A percentile compares a stretch with the other conserved stretches of the same genome.
phyloP scores from a whole-genome alignment of 2,797 vertebrate species.

The Intellagama lesueurii region DNA sequence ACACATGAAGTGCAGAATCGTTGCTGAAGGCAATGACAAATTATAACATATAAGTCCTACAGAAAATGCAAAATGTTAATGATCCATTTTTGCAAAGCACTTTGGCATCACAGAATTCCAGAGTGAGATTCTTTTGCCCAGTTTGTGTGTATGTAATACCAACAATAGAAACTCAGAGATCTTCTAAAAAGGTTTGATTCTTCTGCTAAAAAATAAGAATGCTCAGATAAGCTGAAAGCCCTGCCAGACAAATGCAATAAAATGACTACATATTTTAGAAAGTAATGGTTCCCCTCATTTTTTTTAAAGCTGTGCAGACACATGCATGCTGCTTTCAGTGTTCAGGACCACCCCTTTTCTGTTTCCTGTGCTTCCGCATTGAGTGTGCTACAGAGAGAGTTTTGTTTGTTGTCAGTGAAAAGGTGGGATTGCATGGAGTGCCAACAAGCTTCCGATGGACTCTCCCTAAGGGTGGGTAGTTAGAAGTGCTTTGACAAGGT shows the following conservation, averaged over 20 bases:
- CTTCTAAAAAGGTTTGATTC: background rate
- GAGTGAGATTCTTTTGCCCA: background rate
- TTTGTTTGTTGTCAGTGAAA: slow-evolving; percentile 70
- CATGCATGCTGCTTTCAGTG: background rate
- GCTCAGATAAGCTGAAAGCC: background rate
- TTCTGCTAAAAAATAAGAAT: slow-evolving; percentile 4
- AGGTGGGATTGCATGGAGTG: slow-evolving; percentile 76
- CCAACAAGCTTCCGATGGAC: slow-evolving; percentile 76
- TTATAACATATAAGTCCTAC: background rate
- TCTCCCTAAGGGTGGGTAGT: slow-evolving; percentile 83
- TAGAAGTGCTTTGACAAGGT: slow-evolving; percentile 88
- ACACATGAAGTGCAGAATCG: background rate
- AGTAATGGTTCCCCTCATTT: background rate
- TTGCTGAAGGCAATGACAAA: slow-evolving; percentile 21
- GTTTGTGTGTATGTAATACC: background rate
- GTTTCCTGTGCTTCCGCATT: slow-evolving; percentile 58
- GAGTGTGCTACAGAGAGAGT: slow-evolving; percentile 54
- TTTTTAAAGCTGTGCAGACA: background rate
- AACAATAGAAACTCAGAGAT: background rate
- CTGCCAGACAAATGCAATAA: background rate
- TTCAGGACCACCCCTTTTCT: slow-evolving; percentile 44
- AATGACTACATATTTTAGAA: background rate
- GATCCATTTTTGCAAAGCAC: background rate
- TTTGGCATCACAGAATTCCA: background rate
- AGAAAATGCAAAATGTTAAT: slow-evolving; percentile 18